Evolutionary conservation across 2,113 vertebrate species (phyloP), one percentile per base, ranked within the genome.

Genomic region (Numida meleagris): DNA sequence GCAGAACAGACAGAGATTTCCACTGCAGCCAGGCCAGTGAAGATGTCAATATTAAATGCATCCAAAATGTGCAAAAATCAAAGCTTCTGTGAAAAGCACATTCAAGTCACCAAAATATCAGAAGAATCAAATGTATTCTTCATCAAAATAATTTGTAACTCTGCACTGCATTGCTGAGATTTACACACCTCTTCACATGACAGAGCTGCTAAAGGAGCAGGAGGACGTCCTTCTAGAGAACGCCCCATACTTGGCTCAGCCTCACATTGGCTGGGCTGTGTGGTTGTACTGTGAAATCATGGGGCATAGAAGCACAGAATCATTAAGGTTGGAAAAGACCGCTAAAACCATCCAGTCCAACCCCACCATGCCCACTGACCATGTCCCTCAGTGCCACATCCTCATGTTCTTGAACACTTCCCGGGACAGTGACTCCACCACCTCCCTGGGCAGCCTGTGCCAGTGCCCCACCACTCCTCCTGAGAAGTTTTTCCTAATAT

Each of bases 231-330:
- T 73, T 33, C 51, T 12, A 82, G 58, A 87, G 76, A 62, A 80
- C 55, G 12, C 55, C 59, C 25, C 13, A 13, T 40, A 67, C 74
- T 34, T 83, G 85, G 67, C 85, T 88, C 38, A 63, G 74, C 68
- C 17, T 73, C 68, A 42, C 80, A 79, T 76, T 86, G 88, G 46
- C 82, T 91, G 73, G 55, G 43, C 51, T 93, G 42, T 83, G 5
- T 38, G 53, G 38, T 40, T 82, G 4, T 36, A 57, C 71, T 63
- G 89, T 77, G 82, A 46, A 62, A 84, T 87, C 88, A 78, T 31
- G 1, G 10, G 63, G 67, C 50, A 51, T 24, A 27, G 50, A 51
- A 51, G 13, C 24, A 27, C 50, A 51, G 50, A 25, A 51, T 27
- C 50, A 27, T 51, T 24, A 27, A 51, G 50, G 50, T 51, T 51